Conservation (phyloP, 2,797 vertebrate species). For the Pogoniulus pusillus region DNA sequence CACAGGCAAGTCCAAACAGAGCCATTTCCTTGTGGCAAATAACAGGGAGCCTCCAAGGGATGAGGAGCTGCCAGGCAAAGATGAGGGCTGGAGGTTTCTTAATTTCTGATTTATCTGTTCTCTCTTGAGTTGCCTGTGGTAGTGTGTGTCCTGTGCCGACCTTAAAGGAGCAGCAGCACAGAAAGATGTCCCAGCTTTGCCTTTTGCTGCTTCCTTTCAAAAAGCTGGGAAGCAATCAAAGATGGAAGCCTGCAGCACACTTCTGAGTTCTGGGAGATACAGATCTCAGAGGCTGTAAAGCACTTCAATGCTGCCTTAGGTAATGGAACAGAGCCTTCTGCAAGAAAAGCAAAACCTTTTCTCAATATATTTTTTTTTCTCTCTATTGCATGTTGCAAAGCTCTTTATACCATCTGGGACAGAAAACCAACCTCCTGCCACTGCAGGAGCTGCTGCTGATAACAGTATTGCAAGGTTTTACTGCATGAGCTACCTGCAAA, state of each 20-base stretch:
- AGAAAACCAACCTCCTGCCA: not conserved
- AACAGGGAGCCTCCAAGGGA: not conserved
- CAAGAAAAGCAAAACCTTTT: not conserved
- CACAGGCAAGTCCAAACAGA: not conserved
- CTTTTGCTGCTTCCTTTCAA: not conserved
- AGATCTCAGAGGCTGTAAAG: not conserved
- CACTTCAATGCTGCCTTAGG: not conserved
- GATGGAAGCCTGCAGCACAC: not conserved
- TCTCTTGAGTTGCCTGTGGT: accelerated
- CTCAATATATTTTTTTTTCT: not conserved
- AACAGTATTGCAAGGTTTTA: not conserved
- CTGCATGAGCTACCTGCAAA: not conserved
- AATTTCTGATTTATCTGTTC: not conserved
- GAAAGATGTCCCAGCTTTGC: not conserved
- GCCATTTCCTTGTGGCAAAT: not conserved
- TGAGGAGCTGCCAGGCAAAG: not conserved
- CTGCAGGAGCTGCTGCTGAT: not conserved
- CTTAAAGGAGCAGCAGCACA: not conserved
- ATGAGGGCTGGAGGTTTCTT: not conserved
- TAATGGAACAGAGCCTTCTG: not conserved
- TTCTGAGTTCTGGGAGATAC: not conserved
- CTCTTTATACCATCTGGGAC: not conserved
- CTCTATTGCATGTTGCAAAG: accelerated
- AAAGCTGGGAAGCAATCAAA: not conserved
- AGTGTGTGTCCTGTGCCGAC: not conserved